Percentiles rank a stretch among this genome's conserved stretches.
phyloP scores from a whole-genome alignment of 2,888 invertebrate species.

The Anorthoa munda region DNA sequence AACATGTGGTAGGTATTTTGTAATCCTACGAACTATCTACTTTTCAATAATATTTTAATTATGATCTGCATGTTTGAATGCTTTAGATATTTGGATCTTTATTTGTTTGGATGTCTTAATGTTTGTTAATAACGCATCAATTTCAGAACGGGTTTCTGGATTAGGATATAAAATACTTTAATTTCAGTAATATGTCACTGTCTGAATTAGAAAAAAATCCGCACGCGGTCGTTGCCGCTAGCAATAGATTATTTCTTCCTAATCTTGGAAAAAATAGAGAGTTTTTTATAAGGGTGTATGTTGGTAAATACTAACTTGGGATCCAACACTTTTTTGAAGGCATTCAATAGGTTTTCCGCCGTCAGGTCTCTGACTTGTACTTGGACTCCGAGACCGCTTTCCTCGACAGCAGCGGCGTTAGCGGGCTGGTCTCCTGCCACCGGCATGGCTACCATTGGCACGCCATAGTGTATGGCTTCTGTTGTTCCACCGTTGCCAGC shows the following conservation, averaged over 20 bases:
- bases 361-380: slow-evolving; percentile 86
- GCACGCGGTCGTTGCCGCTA: too few relatives aligned
- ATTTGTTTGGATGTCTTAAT: too few relatives aligned
- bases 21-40: neutral
- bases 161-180: neutral
- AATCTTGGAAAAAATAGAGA: neutral
- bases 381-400: slow-evolving; percentile 89
- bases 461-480: slow-evolving; percentile 91
- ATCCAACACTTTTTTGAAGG: slow-evolving; percentile 89
- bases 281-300: neutral
- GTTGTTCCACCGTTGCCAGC: slow-evolving; percentile 91
- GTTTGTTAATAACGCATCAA: neutral
- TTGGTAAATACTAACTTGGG: slow-evolving; percentile 85
- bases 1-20: neutral
- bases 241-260: neutral
- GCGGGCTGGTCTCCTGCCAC: slow-evolving; percentile 91
- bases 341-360: slow-evolving; percentile 87
- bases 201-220: too few relatives aligned
- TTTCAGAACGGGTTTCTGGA: neutral
- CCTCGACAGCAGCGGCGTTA: slow-evolving; percentile 90
- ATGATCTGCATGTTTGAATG: too few relatives aligned
- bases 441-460: slow-evolving; percentile 91
- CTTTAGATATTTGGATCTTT: too few relatives aligned
- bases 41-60: too few relatives aligned
- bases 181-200: too few relatives aligned